These are phyloP conservation scores for Hemiscyllium ocellatum DNA, from an alignment of 2,113 vertebrate genomes.

Conservation along the genomic window DNA sequence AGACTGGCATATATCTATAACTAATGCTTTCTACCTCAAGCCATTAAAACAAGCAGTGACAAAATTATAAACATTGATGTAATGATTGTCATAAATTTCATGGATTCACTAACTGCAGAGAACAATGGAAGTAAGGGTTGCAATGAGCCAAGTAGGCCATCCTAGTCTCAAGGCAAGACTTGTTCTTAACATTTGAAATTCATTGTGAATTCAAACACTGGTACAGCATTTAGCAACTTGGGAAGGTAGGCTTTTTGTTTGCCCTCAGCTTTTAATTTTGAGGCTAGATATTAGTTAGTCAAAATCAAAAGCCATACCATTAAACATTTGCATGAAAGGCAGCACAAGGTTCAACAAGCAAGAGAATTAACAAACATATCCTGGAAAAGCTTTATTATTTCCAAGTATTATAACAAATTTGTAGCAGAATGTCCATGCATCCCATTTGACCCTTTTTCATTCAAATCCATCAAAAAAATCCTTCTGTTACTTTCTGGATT, in stretches of 20 bases:
- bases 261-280: neutral
- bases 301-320: neutral
- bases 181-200: neutral
- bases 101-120: neutral
- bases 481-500: no score
- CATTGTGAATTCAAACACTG: neutral
- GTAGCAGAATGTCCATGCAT: no score
- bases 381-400: neutral
- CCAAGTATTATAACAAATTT: no score
- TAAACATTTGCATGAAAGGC: neutral
- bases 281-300: neutral
- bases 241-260: neutral
- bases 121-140: neutral
- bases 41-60: neutral
- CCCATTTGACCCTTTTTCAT: no score
- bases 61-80: no score
- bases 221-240: neutral
- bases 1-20: neutral
- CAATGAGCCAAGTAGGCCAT: neutral
- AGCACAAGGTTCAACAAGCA: neutral
- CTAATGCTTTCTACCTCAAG: neutral
- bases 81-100: no score
- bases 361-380: neutral
- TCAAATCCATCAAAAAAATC: no score
- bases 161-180: neutral